Conservation (phyloP, 64 coral and sea anemone species). For the Acropora yongei region DNA sequence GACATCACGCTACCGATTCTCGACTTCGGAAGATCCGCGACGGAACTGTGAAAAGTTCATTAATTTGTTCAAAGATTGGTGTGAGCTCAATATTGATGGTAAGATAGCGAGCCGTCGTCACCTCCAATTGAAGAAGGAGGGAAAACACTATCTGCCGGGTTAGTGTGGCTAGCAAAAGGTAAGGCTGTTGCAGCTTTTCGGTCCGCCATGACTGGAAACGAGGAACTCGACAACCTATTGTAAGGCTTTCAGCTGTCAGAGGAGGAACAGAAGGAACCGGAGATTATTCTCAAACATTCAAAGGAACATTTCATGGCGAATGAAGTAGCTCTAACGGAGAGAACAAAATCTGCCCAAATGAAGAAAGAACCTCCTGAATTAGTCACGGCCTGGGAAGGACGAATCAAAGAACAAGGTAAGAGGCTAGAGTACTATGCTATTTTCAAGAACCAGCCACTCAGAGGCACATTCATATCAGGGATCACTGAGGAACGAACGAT, state of each 20-base stretch:
- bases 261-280: constrained; percentile 13
- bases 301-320: constrained; percentile 45
- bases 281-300: constrained; percentile 45
- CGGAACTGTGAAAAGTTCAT: constrained; percentile 62
- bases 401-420: constrained; percentile 67
- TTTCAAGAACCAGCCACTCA: constrained; percentile 58
- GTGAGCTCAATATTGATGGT: constrained; percentile 26
- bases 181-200: constrained; percentile 52
- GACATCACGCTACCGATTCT: constrained; percentile 26
- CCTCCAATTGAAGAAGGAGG: constrained; percentile 11
- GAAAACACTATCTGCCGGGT: not conserved
- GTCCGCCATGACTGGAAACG: constrained; percentile 48
- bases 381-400: constrained; percentile 49
- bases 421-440: constrained; percentile 61
- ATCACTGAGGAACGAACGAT: constrained; percentile 26
- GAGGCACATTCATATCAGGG: constrained; percentile 60
- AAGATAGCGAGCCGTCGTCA: constrained; percentile 26
- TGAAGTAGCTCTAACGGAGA: constrained; percentile 51
- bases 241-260: not conserved
- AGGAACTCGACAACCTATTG: not conserved
- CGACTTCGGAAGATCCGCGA: constrained; percentile 25
- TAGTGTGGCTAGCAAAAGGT: constrained; percentile 41
- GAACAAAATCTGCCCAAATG: constrained; percentile 64
- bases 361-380: constrained; percentile 49
- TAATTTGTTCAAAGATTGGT: constrained; percentile 65